Conservation (phyloP, 2,113 vertebrate species). For the Columbina picui region DNA sequence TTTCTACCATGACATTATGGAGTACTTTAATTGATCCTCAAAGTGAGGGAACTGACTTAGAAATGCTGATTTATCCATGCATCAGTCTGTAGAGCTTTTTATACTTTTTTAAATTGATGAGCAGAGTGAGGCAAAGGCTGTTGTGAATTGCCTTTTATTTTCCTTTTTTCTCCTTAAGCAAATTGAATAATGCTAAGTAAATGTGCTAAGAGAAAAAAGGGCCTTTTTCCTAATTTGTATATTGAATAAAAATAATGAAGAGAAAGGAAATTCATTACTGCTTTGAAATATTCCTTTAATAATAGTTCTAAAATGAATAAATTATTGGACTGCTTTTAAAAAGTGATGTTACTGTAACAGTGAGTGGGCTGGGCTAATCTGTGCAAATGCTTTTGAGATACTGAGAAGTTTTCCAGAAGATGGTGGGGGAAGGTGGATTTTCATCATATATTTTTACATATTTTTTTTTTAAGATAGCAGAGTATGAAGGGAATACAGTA, state of each 20-base stretch:
- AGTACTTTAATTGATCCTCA: slow-evolving; percentile 11
- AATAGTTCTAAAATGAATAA: not conserved
- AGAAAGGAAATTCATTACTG: slow-evolving; percentile 17
- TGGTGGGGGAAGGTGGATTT: not conserved
- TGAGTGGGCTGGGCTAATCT: not conserved
- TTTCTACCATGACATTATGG: not conserved
- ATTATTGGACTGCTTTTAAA: slow-evolving; percentile 3
- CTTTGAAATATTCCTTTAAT: not conserved
- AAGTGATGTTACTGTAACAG: not conserved
- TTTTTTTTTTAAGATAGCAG: not conserved
- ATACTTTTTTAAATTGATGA: not conserved
- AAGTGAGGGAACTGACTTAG: not conserved
- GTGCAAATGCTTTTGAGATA: not conserved
- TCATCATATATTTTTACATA: not conserved
- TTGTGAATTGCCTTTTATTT: slow-evolving; percentile 31
- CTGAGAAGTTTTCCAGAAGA: not conserved
- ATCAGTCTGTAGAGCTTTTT: not conserved
- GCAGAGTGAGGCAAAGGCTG: not conserved
- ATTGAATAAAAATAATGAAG: slow-evolving; percentile 3
- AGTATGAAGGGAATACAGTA: not conserved
- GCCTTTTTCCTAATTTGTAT: not conserved
- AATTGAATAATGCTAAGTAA: not conserved
- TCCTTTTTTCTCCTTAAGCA: not conserved
- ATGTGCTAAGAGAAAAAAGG: not conserved
- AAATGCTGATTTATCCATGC: slow-evolving; percentile 1